phyloP scores from a whole-genome alignment of 1,140 invertebrate species.

The Laupala kohalensis region DNA sequence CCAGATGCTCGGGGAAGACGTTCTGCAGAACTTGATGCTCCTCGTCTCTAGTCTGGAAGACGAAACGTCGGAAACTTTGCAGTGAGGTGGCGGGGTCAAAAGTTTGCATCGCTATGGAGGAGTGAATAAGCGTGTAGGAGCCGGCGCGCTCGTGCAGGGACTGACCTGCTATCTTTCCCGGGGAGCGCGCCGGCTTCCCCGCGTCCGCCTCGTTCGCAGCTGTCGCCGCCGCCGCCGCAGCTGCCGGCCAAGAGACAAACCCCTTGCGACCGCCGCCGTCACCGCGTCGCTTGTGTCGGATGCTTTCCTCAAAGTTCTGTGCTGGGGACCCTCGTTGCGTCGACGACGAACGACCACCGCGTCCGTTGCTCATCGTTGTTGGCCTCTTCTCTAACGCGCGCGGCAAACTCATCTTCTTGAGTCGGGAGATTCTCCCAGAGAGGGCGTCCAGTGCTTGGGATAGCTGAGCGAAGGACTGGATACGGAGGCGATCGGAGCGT shows the following conservation, averaged over 20 bases:
- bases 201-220: neutral
- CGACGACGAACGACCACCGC: too few species aligned
- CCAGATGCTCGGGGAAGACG: neutral
- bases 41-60: neutral
- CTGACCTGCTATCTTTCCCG: neutral
- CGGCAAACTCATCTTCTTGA: neutral
- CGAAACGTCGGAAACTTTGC: neutral
- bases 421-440: neutral
- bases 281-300: too few species aligned
- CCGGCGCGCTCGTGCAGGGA: neutral
- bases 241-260: too few species aligned
- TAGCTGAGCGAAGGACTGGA: neutral
- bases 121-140: neutral
- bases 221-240: too few species aligned
- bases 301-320: too few species aligned
- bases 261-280: too few species aligned
- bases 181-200: too few species aligned
- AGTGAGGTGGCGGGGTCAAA: too few species aligned
- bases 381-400: neutral
- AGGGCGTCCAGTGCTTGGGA: neutral
- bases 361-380: too few species aligned
- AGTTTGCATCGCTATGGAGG: neutral
- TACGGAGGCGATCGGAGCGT: too few species aligned
- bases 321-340: too few species aligned
- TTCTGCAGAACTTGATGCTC: neutral